phyloP scores from a whole-genome alignment of 2,113 vertebrate genomes.

The Melanostigma gelatinosum region DNA sequence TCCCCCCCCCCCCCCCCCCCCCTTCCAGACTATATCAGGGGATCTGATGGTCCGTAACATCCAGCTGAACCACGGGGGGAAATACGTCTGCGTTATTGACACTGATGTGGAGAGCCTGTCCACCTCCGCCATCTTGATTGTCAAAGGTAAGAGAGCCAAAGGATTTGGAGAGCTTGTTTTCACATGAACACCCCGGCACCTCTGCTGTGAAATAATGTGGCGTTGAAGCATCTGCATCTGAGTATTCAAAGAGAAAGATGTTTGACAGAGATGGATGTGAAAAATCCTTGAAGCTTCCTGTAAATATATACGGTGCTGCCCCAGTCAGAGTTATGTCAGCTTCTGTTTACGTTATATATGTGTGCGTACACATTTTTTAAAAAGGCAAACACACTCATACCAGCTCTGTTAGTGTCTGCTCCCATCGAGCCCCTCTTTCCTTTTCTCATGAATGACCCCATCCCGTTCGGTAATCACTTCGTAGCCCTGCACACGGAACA shows the following conservation, averaged over 20 bases:
- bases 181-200: neutral
- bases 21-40: conserved; percentile 87
- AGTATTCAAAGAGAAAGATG: conserved; percentile 15
- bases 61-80: conserved; percentile 92
- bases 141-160: conserved; percentile 86
- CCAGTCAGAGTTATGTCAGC: conserved; percentile 18
- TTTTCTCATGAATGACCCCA: conserved; percentile 33
- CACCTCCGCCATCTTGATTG: conserved; percentile 90
- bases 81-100: conserved; percentile 91
- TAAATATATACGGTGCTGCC: conserved; percentile 26
- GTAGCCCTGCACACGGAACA: neutral
- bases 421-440: conserved; percentile 1
- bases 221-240: neutral
- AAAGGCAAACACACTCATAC: neutral
- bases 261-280: conserved; percentile 26
- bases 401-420: conserved; percentile 32
- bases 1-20: neutral
- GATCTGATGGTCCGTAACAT: conserved; percentile 97
- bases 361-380: neutral
- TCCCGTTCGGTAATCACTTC: conserved; percentile 27
- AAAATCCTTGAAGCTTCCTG: conserved; percentile 13
- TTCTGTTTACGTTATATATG: conserved; percentile 44
- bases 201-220: conserved; percentile 1
- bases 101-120: conserved; percentile 93
- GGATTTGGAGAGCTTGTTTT: conserved; percentile 25